Evolutionary conservation across 2,113 vertebrate species (phyloP), one percentile per base, ranked within the genome.

Genomic region (Tetrax tetrax): DNA sequence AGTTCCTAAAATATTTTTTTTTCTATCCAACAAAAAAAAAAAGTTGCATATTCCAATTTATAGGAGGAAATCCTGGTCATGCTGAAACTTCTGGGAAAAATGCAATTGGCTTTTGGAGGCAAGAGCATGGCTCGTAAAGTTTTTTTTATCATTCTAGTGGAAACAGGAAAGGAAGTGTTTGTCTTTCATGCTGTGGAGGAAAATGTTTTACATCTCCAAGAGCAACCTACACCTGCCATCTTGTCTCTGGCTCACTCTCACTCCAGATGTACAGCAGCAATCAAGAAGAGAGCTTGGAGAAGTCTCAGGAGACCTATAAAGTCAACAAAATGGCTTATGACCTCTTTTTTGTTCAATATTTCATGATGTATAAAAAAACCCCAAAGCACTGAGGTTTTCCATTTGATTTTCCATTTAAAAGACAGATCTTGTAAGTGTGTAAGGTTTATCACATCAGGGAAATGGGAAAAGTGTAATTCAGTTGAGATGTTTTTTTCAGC

Each of bases 311-410:
- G 96, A 89, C 90, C 83, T 84, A 90, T 96, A 95, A 92, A 95
- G 89, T 64, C 90, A 92, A 87, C 80, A 95, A 79, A 96, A 96
- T 79, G 85, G 88, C 91, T 96, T 95, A 93, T 94, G 94, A 87
- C 96, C 89, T 89, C 91, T 82, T 93, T 93, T 95, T 87, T 94
- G 80, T 96, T 96, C 91, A 96, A 93, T 95, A 96, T 96, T 96
- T 96, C 87, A 97, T 91, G 94, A 76, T 6, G 25, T 91, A 85
- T 95, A 90, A 80, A 88, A 31, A 6, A 4, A 43, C 14, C n/a
- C 48, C 29, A 75, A 92, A 84, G 70, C 5, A 1, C 56, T 45
- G 69, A 93, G 90, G 88, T 90, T 96, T 95, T 83, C 90, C 72
- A 56, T 94, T 94, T 95, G 92, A 88, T 96, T 96, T 94, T 95